Conservation (phyloP, 2,888 invertebrate species). For the Sabatieria punctata region DNA sequence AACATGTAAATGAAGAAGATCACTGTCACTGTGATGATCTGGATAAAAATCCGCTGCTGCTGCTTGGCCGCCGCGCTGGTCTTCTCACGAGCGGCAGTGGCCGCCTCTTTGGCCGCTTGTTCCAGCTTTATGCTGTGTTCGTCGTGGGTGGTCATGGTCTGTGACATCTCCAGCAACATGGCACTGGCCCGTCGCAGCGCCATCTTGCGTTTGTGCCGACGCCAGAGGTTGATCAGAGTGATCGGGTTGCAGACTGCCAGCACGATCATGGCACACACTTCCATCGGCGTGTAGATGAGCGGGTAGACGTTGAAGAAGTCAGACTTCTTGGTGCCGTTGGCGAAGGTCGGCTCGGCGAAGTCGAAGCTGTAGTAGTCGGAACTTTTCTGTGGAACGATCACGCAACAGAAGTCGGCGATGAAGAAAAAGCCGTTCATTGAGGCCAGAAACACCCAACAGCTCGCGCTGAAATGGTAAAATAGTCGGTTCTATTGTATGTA, state of each 20-base stretch:
- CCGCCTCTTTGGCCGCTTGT: too few species aligned
- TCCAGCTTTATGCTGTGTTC: background rate
- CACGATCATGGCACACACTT: conserved; percentile 21
- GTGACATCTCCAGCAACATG: conserved; percentile 27
- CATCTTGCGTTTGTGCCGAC: conserved; percentile 24
- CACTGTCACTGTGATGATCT: conserved; percentile 27
- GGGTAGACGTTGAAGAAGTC: conserved; percentile 21
- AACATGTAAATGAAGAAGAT: conserved; percentile 29
- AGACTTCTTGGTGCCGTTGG: background rate
- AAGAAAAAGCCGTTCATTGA: conserved; percentile 23
- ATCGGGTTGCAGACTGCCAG: conserved; percentile 27
- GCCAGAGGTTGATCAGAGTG: conserved; percentile 25
- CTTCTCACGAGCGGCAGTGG: conserved; percentile 17
- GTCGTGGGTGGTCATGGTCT: conserved; percentile 17
- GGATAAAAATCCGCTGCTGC: conserved; percentile 22
- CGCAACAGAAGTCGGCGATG: conserved; percentile 21
- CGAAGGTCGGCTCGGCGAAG: conserved; percentile 12
- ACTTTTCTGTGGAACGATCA: conserved; percentile 25
- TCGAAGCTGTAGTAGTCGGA: conserved; percentile 27
- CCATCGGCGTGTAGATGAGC: conserved; percentile 24
- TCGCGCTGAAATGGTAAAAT: too few species aligned
- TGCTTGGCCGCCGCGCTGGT: conserved; percentile 16
- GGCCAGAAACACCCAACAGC: too few species aligned
- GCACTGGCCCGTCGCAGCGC: conserved; percentile 18
- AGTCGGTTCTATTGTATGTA: too few species aligned